Percentiles rank a stretch among this genome's conserved stretches.
These are phyloP conservation scores for Conops quadrifasciatus DNA, from an alignment of 2,888 invertebrate genomes.

Conservation along the genomic window DNA sequence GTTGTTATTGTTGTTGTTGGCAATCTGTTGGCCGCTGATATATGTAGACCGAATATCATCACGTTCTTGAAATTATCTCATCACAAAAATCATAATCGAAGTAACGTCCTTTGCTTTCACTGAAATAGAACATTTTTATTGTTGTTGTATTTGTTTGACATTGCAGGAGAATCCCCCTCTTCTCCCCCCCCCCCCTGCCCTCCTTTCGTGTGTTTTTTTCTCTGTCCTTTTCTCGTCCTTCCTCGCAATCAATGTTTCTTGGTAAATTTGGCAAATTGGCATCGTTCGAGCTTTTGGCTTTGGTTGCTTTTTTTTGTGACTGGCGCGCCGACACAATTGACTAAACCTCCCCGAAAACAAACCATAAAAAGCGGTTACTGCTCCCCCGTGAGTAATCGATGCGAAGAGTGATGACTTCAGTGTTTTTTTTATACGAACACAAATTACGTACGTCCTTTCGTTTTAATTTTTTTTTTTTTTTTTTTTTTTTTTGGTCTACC, in stretches of 20 bases:
- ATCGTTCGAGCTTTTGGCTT: conserved; percentile 14
- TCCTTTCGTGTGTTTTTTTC: too few relatives aligned
- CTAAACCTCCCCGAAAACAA: conserved; percentile 57
- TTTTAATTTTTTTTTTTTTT: not conserved
- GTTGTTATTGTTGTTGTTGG: not conserved
- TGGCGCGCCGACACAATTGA: conserved; percentile 38
- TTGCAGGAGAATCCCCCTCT: not conserved
- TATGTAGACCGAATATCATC: not conserved
- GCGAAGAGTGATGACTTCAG: conserved; percentile 31
- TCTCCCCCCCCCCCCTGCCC: too few relatives aligned
- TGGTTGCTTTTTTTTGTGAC: conserved; percentile 30
- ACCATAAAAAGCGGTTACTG: conserved; percentile 65
- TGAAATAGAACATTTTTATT: not conserved
- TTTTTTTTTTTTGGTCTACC: not conserved
- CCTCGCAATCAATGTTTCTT: too few relatives aligned
- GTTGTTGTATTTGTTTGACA: not conserved
- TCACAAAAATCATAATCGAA: not conserved
- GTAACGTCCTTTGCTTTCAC: not conserved
- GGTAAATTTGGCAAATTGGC: conserved; percentile 37
- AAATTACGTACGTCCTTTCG: too few relatives aligned
- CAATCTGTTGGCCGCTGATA: not conserved
- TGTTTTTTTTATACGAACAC: not conserved
- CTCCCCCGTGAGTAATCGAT: conserved; percentile 65
- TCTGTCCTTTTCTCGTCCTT: not conserved
- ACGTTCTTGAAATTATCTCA: too few relatives aligned